Base-by-base conservation (phyloP, 2,888 invertebrate species). In the Aleiodes alternator region DNA sequence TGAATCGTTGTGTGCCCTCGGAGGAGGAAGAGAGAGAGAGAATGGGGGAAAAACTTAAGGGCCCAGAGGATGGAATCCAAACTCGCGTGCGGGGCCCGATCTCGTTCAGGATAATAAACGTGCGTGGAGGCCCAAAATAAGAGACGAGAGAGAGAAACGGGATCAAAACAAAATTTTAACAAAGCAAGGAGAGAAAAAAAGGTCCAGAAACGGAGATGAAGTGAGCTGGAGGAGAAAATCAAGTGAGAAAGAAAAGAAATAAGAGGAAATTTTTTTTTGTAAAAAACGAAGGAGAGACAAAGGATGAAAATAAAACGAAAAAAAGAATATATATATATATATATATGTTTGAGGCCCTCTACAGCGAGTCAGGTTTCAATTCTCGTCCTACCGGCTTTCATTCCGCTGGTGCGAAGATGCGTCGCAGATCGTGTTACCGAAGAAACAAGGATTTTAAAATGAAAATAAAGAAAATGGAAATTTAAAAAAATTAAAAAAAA, bases 391-490 rank as follows among this genome's bases (percentile, higher is more conserved):
- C 61, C 69, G 38, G 53, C 69, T 69, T 61, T 23, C 9, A 74
- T 56, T 29, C 61, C 61, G 23, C 59, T 68, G 57, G 73, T 56
- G 73, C 73, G 69, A 73, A 73, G 73, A 68, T 69, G 51, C 69
- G 48, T 73, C 73, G 73, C 59, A 57, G 73, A 73, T 73, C 59
- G 73, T 73, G 73, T 73, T 73, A 50, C 66, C 16, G 23, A 29
- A 48, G 23, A 48, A 66, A 66, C 66, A 31, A 50, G 48, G 43
- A 66, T 16, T 48, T 66, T 8, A 4, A 29, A 23, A 23, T 29
- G 23, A 48, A 34, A 34, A 23, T 66, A 29, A 50, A 9, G 14
- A 59, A 59, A 59, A 59, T 11, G 9, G 1, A 16, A 55, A 16
- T 14, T 55, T 1, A 16, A 16, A 5, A 1, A 55, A n/a, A n/a